Percentiles rank a stretch among this genome's conserved stretches.
phyloP scores from a whole-genome alignment of 2,888 invertebrate species.

The Pandemis corylana region DNA sequence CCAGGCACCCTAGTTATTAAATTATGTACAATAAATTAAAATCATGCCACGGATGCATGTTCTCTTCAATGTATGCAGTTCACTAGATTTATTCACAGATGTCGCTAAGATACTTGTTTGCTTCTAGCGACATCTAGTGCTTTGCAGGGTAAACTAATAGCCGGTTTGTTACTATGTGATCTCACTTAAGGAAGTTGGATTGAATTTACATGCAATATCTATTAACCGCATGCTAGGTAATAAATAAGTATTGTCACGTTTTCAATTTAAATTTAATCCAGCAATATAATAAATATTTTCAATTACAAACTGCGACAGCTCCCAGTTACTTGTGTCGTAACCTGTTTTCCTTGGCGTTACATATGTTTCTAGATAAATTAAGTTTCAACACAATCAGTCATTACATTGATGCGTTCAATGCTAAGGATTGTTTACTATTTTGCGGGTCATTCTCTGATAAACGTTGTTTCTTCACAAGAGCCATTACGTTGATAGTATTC shows the following conservation, averaged over 20 bases:
- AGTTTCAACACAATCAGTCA: neutral
- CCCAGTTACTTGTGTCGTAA: neutral
- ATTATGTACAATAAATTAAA: conserved; percentile 10
- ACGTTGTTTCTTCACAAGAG: neutral
- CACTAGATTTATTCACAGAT: neutral
- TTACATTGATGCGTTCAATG: conserved; percentile 26
- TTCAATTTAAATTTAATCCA: neutral
- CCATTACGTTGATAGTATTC: neutral
- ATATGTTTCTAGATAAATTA: conserved; percentile 1
- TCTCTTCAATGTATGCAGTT: conserved; percentile 3
- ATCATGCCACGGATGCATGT: conserved; percentile 16
- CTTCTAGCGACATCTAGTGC: neutral
- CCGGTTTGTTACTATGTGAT: neutral
- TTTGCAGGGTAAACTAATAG: neutral
- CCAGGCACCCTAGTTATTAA: conserved; percentile 20
- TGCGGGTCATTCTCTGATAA: conserved; percentile 19
- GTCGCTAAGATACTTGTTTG: neutral
- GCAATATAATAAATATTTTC: no score
- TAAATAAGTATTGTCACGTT: neutral
- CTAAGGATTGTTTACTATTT: conserved; percentile 36
- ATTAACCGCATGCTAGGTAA: neutral
- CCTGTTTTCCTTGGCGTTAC: conserved; percentile 12
- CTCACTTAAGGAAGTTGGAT: neutral
- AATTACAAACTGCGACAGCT: neutral
- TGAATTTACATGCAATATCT: neutral